Percentiles rank a stretch among this genome's conserved stretches.
These are phyloP conservation scores for Nothobranchius furzeri DNA, from an alignment of 2,113 vertebrate genomes.

Conservation along the genomic window DNA sequence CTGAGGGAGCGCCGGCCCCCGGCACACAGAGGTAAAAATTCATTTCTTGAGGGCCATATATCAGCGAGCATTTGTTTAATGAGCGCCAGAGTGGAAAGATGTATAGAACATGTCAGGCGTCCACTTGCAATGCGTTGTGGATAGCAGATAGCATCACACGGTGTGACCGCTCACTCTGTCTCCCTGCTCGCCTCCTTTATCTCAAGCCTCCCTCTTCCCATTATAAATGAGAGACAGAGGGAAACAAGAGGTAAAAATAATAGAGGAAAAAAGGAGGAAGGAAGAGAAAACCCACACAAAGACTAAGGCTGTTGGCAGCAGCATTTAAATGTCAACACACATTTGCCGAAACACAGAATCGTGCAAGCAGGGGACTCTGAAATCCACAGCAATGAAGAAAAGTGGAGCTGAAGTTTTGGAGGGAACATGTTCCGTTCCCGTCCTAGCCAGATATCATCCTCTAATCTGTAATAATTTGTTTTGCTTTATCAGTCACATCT, in stretches of 20 bases:
- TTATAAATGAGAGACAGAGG: slow-evolving; percentile 93
- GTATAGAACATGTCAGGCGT: slow-evolving; percentile 93
- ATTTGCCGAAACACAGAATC: slow-evolving; percentile 21
- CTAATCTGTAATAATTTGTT: slow-evolving; percentile 47
- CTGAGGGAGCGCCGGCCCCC: slow-evolving; percentile 58
- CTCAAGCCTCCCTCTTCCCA: slow-evolving; percentile 84
- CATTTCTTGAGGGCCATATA: slow-evolving; percentile 89
- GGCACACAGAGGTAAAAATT: slow-evolving; percentile 82
- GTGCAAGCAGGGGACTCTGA: not conserved
- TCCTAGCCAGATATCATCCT: slow-evolving; percentile 34
- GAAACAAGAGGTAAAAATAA: slow-evolving; percentile 89
- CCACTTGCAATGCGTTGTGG: slow-evolving; percentile 87
- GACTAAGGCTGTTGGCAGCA: slow-evolving; percentile 31
- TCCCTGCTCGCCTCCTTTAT: slow-evolving; percentile 87
- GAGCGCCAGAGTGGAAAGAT: slow-evolving; percentile 90
- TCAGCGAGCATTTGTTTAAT: slow-evolving; percentile 92
- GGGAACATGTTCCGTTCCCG: slow-evolving; percentile 3
- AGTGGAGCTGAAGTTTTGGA: slow-evolving; percentile 23
- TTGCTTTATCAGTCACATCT: slow-evolving; percentile 42
- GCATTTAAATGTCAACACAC: slow-evolving; percentile 23
- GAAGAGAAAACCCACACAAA: slow-evolving; percentile 50
- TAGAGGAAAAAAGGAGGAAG: slow-evolving; percentile 76
- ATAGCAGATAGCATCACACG: slow-evolving; percentile 89
- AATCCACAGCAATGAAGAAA: not conserved
- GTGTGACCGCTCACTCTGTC: slow-evolving; percentile 92